Conservation (phyloP, 2,797 vertebrate genomes). For the Catamblyrhynchus diadema region DNA sequence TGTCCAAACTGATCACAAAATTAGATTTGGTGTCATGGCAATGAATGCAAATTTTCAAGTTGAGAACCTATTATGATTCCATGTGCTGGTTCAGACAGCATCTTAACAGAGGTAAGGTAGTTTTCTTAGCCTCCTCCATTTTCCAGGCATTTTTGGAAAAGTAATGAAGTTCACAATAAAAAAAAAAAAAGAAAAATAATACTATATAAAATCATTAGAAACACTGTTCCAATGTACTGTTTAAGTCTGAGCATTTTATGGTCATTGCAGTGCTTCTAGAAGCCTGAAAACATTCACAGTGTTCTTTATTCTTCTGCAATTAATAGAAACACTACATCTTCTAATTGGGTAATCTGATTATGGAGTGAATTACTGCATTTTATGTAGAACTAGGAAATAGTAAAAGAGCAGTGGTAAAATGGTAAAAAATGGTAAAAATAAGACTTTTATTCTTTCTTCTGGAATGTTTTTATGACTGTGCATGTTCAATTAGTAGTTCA, state of each 20-base stretch:
- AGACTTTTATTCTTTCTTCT: neutral
- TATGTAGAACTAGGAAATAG: neutral
- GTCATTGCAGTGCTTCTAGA: neutral
- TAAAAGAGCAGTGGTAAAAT: neutral
- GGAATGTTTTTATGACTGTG: neutral
- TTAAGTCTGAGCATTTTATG: neutral
- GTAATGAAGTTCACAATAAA: neutral
- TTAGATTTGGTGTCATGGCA: neutral
- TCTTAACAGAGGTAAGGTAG: neutral
- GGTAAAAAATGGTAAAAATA: neutral
- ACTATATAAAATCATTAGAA: neutral
- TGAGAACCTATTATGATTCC: neutral
- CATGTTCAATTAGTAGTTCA: neutral
- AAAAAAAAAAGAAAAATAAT: neutral
- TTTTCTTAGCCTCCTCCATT: neutral
- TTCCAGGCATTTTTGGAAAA: neutral
- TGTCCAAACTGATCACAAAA: neutral
- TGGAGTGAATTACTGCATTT: neutral
- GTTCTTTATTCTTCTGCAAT: neutral
- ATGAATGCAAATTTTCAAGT: neutral
- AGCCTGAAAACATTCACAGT: neutral
- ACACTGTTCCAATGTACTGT: neutral
- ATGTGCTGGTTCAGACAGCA: neutral
- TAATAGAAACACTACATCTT: neutral
- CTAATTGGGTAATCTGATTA: neutral